Conservation (phyloP, 2,888 invertebrate genomes). For the Dryomyza anilis region DNA sequence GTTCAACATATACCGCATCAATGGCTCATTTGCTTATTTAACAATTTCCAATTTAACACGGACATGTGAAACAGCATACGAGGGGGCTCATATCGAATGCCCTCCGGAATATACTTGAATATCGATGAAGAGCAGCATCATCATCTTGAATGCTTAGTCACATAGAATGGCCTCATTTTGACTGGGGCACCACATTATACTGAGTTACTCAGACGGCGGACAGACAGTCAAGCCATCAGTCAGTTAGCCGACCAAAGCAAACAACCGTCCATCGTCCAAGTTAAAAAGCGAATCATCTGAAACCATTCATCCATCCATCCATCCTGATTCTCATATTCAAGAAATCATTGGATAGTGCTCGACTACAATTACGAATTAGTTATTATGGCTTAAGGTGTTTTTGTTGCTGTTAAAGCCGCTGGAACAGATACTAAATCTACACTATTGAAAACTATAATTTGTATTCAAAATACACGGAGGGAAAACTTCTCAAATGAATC, state of each 20-base stretch:
- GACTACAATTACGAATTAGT: conserved; percentile 11
- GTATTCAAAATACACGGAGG: too few species aligned
- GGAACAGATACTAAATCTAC: background rate
- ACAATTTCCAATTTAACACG: too few species aligned
- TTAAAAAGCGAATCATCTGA: background rate
- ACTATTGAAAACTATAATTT: too few species aligned
- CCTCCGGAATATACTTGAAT: too few species aligned
- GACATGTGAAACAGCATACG: too few species aligned
- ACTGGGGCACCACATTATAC: background rate
- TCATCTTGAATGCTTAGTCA: background rate
- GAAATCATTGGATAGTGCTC: background rate
- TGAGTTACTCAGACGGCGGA: background rate
- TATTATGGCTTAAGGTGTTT: background rate
- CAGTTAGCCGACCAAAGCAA: background rate
- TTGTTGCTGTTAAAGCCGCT: background rate
- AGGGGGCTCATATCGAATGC: too few species aligned
- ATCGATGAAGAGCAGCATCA: too few species aligned
- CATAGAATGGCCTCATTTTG: conserved; percentile 8
- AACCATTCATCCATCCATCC: background rate
- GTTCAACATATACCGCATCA: too few species aligned
- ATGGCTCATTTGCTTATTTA: too few species aligned
- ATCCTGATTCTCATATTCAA: conserved; percentile 14
- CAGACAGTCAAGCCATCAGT: too few species aligned
- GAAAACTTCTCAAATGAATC: too few species aligned
- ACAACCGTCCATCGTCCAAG: background rate